A percentile compares a stretch with the other conserved stretches of the same genome.
Conservation (phyloP, 2,888 invertebrate genomes). For the Melanostoma mellinum region DNA sequence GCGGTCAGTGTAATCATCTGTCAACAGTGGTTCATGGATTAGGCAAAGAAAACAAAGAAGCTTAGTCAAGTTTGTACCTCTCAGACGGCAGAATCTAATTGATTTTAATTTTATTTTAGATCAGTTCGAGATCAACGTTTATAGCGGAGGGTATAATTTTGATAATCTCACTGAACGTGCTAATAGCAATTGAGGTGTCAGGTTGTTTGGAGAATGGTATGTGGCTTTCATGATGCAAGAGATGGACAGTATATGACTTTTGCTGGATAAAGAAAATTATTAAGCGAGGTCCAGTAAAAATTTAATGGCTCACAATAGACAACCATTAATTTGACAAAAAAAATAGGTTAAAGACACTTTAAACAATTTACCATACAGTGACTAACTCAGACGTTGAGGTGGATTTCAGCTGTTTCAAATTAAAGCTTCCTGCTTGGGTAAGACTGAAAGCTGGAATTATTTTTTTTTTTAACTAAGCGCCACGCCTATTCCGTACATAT, state of each 20-base stretch:
- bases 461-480: too few relatives aligned
- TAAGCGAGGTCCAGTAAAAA: not conserved
- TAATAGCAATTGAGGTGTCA: conserved; percentile 47
- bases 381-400: too few relatives aligned
- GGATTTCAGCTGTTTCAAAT: too few relatives aligned
- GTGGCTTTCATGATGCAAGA: conserved; percentile 5
- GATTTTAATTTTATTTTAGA: conserved; percentile 31
- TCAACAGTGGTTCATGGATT: conserved; percentile 45
- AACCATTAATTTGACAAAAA: too few relatives aligned
- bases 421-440: too few relatives aligned
- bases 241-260: conserved; percentile 6
- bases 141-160: conserved; percentile 20
- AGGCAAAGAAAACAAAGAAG: conserved; percentile 35
- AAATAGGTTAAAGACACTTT: too few relatives aligned
- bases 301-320: not conserved
- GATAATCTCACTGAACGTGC: conserved; percentile 25
- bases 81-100: conserved; percentile 11
- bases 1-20: conserved; percentile 69
- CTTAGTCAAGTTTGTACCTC: not conserved
- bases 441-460: too few relatives aligned
- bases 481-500: too few relatives aligned
- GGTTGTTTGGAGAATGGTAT: conserved; percentile 7
- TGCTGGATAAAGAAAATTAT: conserved; percentile 13
- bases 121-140: conserved; percentile 25
- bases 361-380: too few relatives aligned